Evolutionary conservation across 1,140 invertebrate genomes (phyloP).

Genomic region (Eulimnadia texana): DNA sequence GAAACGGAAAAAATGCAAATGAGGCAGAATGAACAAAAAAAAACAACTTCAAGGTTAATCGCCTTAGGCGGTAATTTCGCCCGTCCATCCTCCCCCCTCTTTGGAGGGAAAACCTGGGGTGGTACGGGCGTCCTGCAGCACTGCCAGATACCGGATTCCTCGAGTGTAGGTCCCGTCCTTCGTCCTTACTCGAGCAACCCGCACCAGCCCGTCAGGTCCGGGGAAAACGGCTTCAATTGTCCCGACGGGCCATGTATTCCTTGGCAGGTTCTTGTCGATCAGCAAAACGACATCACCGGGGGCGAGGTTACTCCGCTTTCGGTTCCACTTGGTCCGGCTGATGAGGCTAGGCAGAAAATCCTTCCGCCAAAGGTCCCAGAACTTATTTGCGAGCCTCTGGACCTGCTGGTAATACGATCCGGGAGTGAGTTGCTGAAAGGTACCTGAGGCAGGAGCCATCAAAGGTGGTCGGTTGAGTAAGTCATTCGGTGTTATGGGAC

Average conservation of each 20-base stretch:
- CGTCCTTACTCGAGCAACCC: not conserved
- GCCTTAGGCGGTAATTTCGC: not conserved
- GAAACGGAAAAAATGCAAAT: no score
- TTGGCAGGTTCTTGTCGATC: not conserved
- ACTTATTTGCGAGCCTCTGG: not conserved
- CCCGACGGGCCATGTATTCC: not conserved
- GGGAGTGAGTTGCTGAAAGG: not conserved
- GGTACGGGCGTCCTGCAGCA: no score
- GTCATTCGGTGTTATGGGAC: conserved; percentile 10
- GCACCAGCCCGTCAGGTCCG: not conserved
- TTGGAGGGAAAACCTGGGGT: not conserved
- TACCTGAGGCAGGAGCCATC: not conserved
- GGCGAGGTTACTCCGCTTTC: not conserved
- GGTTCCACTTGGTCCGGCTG: not conserved
- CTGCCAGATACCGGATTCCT: not conserved
- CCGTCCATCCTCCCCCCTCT: not conserved
- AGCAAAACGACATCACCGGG: not conserved
- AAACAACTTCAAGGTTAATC: no score
- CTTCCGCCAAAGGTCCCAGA: not conserved
- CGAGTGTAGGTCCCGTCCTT: not conserved
- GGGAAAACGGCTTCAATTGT: not conserved
- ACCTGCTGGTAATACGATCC: not conserved
- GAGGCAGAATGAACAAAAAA: not conserved
- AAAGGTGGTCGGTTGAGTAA: not conserved
- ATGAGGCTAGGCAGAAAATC: not conserved